Percentiles rank a stretch among this genome's conserved stretches.
These are phyloP conservation scores for Enhydra lutris DNA, from an alignment of 2,113 vertebrate genomes.

Conservation along the genomic window DNA sequence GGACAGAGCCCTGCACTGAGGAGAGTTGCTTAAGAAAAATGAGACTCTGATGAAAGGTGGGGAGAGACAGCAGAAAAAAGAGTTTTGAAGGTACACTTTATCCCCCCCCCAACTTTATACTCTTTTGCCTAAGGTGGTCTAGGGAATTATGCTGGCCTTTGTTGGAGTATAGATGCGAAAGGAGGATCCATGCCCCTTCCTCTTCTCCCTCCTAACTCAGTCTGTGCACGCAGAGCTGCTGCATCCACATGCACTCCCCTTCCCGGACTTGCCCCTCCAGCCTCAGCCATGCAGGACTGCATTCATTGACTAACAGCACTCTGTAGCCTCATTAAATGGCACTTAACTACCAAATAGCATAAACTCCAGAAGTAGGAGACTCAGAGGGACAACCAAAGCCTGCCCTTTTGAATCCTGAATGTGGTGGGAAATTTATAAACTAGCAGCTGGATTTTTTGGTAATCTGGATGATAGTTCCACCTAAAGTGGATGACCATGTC, in stretches of 20 bases:
- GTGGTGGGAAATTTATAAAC: not conserved
- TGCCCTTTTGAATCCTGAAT: not conserved
- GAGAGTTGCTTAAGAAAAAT: not conserved
- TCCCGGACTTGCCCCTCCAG: not conserved
- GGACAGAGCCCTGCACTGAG: not conserved
- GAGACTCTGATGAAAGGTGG: not conserved
- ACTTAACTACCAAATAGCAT: not conserved
- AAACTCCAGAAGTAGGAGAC: not conserved
- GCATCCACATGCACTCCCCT: not conserved
- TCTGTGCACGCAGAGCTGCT: not conserved
- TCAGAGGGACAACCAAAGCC: not conserved
- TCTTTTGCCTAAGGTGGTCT: not conserved
- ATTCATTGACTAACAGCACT: not conserved
- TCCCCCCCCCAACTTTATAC: not conserved
- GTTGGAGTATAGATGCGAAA: not conserved
- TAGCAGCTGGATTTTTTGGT: not conserved
- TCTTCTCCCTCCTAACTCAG: not conserved
- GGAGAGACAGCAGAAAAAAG: not conserved
- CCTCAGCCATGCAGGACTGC: rapidly evolving
- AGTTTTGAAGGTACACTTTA: not conserved
- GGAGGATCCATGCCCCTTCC: not conserved
- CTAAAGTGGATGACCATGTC: not conserved
- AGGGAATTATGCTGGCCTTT: not conserved
- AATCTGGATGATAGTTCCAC: not conserved
- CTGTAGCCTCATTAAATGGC: not conserved